Evolutionary conservation across 2,888 invertebrate species (phyloP), one percentile per base, ranked within the genome.

Genomic region (Frankliniella intonsa): DNA sequence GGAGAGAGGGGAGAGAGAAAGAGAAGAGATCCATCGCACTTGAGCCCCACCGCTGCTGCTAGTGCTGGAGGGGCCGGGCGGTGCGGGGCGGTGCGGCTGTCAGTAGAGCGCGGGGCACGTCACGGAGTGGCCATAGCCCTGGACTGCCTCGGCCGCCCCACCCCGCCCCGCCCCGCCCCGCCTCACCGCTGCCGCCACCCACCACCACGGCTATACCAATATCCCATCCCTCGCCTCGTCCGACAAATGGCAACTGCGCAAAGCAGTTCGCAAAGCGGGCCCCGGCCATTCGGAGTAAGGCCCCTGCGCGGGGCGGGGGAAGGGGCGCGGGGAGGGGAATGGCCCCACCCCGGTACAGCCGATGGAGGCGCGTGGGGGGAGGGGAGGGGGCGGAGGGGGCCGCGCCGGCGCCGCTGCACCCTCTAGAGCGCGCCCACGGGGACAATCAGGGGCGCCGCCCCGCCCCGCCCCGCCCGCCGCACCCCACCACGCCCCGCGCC

Each of bases 201-300:
- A 38, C 38, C 38, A 38, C 38, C 38, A 38, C 38, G 38, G 38
- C 38, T 38, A 38, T 76, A 76, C 69, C 69, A 76, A 76, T 76
- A 76, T 76, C 69, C 69, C n/a, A 25, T 76, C 69, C 69, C 62
- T 62, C 69, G 69, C n/a, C 55, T n/a, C 69, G 69, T 10, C 69
- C 69, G 69, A 76, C 69, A 25, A 76, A 76, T 22, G 69, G 69
- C 69, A 76, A 76, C 69, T 76, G 69, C 69, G 69, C 69, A 12
- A 11, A 22, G 69, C 14, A 76, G 69, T 76, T 76, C 69, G 69
- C 25, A 76, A 76, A 76, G 69, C 69, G 25, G 69, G 55, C 38
- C 5, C 38, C 38, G 38, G 38, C 38, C 38, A 38, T 38, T 38
- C 38, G 38, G 38, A 38, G 38, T 38, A 38, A 38, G 38, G 38